Conservation (phyloP, 2,888 invertebrate species). For the Dyspetes luteomarginatus region DNA sequence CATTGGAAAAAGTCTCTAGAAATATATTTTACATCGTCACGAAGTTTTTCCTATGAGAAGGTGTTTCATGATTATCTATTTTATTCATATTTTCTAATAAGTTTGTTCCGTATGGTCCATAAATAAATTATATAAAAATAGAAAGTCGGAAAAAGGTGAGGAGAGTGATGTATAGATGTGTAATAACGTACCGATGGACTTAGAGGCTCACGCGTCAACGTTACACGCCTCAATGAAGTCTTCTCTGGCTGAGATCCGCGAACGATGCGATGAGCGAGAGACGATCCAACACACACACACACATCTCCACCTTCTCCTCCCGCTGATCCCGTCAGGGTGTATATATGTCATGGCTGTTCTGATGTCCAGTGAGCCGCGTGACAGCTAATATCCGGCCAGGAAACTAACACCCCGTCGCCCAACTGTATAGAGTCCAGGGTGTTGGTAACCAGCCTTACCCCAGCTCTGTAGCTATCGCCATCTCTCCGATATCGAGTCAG, state of each 20-base stretch:
- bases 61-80: too few species aligned
- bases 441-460: conserved; percentile 56
- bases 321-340: conserved; percentile 49
- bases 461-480: conserved; percentile 73
- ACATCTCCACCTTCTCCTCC: conserved; percentile 25
- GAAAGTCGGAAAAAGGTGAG: too few species aligned
- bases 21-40: too few species aligned
- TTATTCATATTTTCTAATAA: too few species aligned
- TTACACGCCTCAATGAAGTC: conserved; percentile 22
- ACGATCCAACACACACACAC: not conserved
- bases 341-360: conserved; percentile 72
- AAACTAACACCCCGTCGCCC: conserved; percentile 79
- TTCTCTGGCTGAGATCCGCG: not conserved
- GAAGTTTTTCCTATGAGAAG: too few species aligned
- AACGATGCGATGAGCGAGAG: conserved; percentile 39
- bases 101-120: too few species aligned
- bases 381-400: conserved; percentile 83
- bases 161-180: too few species aligned
- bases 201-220: conserved; percentile 43
- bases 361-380: conserved; percentile 82
- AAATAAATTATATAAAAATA: too few species aligned
- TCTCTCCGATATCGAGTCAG: conserved; percentile 76
- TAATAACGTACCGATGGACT: conserved; percentile 19
- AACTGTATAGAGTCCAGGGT: conserved; percentile 50
- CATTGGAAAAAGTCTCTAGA: too few species aligned